Conservation (phyloP, 2,888 invertebrate species). For the Actias luna region DNA sequence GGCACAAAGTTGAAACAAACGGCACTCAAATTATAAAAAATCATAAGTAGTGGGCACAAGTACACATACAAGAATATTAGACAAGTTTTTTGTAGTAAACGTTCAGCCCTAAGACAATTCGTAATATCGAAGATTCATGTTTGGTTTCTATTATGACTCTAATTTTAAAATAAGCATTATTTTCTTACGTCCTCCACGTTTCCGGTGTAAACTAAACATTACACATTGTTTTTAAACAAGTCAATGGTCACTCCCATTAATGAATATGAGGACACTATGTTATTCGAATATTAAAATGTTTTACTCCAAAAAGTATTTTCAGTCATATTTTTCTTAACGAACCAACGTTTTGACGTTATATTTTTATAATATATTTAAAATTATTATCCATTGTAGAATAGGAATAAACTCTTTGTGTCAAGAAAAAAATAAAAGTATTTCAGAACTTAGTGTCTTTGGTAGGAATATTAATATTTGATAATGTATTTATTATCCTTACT, state of each 20-base stretch:
- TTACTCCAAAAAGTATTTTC: not conserved
- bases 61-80: too few species aligned
- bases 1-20: too few species aligned
- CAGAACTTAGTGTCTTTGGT: too few species aligned
- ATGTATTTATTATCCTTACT: too few species aligned
- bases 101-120: conserved; percentile 29
- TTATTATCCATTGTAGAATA: not conserved
- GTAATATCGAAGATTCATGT: conserved; percentile 38
- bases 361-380: too few species aligned
- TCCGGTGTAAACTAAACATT: conserved; percentile 31
- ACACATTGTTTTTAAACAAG: conserved; percentile 27
- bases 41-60: too few species aligned
- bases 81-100: not conserved
- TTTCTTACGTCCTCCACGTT: conserved; percentile 31
- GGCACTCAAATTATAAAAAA: too few species aligned
- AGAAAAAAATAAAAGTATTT: too few species aligned
- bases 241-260: not conserved
- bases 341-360: too few species aligned
- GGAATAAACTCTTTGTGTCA: not conserved
- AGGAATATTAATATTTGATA: too few species aligned
- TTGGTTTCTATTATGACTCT: conserved; percentile 40
- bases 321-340: not conserved
- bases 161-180: conserved; percentile 38
- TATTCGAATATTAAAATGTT: not conserved
- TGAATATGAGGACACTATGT: not conserved